Conservation (phyloP, 2,113 vertebrate species). For the Rhizomys pruinosus region DNA sequence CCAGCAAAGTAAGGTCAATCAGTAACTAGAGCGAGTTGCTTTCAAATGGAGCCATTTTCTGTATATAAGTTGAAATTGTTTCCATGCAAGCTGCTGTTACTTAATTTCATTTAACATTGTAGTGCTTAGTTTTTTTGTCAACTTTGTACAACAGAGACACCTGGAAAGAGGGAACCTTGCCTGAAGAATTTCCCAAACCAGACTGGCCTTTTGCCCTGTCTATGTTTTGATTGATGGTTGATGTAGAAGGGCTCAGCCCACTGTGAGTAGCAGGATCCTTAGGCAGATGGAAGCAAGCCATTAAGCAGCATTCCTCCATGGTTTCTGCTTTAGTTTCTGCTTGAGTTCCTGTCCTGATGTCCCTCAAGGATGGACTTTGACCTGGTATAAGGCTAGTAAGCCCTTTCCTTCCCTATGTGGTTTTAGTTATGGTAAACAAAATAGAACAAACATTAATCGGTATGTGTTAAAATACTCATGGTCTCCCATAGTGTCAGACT, state of each 20-base stretch:
- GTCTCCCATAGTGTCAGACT: neutral
- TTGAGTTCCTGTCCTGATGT: neutral
- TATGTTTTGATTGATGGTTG: too few species aligned
- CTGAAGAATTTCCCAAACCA: neutral
- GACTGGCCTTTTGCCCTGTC: neutral
- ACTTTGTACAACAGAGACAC: neutral
- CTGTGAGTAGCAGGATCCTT: neutral
- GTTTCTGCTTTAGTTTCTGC: neutral
- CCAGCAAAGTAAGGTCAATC: neutral
- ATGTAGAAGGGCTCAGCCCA: too few species aligned
- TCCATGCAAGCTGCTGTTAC: neutral
- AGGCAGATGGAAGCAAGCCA: neutral
- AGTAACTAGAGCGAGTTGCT: neutral
- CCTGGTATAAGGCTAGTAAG: neutral
- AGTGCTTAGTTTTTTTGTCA: neutral
- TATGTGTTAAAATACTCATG: neutral
- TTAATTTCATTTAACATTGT: neutral
- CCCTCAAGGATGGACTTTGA: neutral
- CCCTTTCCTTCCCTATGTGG: neutral
- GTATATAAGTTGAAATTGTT: neutral
- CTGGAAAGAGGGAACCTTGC: neutral
- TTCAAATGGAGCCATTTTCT: neutral
- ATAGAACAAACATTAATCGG: neutral
- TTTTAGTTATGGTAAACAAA: neutral
- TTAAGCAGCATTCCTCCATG: neutral